phyloP scores from a whole-genome alignment of 2,797 vertebrate genomes.

The Anomalospiza imberbis region DNA sequence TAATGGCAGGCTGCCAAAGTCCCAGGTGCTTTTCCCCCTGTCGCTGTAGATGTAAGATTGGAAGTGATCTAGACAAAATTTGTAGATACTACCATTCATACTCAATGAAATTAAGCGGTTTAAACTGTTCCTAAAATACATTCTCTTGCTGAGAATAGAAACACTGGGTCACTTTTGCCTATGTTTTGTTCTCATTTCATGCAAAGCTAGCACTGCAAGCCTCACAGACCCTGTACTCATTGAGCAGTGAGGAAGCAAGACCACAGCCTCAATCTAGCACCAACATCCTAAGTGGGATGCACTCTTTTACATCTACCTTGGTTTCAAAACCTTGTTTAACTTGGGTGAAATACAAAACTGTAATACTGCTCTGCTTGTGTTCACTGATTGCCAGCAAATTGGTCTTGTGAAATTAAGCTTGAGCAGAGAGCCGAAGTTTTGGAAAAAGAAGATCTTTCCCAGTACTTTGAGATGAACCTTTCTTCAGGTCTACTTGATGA shows the following conservation, averaged over 20 bases:
- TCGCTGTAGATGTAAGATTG: background rate
- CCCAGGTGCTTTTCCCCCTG: background rate
- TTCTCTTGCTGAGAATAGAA: background rate
- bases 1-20: background rate
- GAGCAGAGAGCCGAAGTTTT: background rate
- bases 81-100: background rate
- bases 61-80: background rate
- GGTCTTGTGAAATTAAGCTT: background rate
- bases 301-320: background rate
- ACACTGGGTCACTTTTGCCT: background rate
- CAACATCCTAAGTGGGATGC: background rate
- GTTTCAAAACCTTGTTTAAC: conserved; percentile 4
- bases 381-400: background rate
- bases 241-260: background rate
- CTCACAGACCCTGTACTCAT: background rate
- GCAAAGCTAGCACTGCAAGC: background rate
- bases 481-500: background rate
- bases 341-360: background rate
- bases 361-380: background rate
- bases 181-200: background rate
- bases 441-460: background rate
- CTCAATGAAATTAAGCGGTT: background rate
- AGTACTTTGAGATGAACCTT: background rate
- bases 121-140: background rate
- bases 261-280: background rate